Evolutionary conservation across 1,140 invertebrate genomes (phyloP).

Genomic region (Cryptotermes secundus): DNA sequence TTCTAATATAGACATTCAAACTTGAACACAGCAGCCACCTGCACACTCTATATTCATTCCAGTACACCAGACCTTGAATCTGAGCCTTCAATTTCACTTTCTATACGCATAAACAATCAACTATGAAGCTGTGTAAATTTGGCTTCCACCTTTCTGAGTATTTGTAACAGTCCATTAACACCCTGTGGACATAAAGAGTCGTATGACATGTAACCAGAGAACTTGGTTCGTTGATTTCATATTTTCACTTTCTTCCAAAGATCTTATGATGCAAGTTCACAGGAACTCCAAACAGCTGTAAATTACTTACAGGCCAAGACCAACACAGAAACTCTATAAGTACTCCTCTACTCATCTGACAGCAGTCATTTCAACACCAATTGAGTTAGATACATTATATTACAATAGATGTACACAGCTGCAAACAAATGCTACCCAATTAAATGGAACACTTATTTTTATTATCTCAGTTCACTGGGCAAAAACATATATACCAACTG

Average conservation of each 20-base stretch:
- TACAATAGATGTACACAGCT: too few relatives aligned
- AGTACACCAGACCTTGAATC: background rate
- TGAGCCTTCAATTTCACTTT: background rate
- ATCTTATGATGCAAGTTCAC: background rate
- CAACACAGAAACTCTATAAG: too few relatives aligned
- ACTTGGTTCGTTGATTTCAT: background rate
- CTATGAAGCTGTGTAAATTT: background rate
- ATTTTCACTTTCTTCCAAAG: slow-evolving; percentile 9
- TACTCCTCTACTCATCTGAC: too few relatives aligned
- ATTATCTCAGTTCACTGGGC: too few relatives aligned
- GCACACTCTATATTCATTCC: background rate
- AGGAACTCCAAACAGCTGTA: background rate
- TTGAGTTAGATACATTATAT: too few relatives aligned
- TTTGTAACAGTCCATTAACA: background rate
- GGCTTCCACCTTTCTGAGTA: background rate
- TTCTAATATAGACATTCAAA: background rate
- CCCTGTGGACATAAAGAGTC: too few relatives aligned
- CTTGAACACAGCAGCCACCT: background rate
- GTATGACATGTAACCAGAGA: background rate
- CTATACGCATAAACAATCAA: background rate
- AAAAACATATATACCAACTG: too few relatives aligned
- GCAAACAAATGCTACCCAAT: too few relatives aligned
- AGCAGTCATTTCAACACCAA: too few relatives aligned
- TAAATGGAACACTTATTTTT: too few relatives aligned
- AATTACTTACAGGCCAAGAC: too few relatives aligned